Evolutionary conservation across 1,140 invertebrate species (phyloP).

Genomic region (Spodoptera frugiperda): DNA sequence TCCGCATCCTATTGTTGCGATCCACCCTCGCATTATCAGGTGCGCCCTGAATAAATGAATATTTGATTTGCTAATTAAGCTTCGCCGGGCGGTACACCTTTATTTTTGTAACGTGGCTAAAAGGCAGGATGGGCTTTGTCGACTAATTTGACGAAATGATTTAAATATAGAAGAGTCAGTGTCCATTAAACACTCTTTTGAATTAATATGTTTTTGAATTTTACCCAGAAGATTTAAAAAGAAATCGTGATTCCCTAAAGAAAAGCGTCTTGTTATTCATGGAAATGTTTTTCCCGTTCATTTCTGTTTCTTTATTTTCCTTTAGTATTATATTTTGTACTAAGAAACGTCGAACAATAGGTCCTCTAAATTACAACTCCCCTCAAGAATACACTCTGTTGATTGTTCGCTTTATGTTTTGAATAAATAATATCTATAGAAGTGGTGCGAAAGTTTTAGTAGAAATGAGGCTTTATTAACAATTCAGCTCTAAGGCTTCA

Average conservation of each 20-base stretch:
- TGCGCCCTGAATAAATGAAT: slow-evolving; percentile 75
- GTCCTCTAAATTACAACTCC: neutral
- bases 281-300: neutral
- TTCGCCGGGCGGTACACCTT: slow-evolving; percentile 38
- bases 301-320: neutral
- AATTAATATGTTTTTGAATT: neutral
- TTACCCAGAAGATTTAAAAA: too few species aligned
- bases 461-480: neutral
- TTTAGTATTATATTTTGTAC: neutral
- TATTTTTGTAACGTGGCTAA: slow-evolving; percentile 42
- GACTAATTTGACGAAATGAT: slow-evolving; percentile 27
- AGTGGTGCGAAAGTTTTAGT: slow-evolving; percentile 12
- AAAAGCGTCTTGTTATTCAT: too few species aligned
- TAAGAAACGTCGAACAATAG: neutral
- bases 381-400: neutral
- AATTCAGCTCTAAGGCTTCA: neutral
- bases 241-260: too few species aligned
- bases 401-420: slow-evolving; percentile 18
- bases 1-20: slow-evolving; percentile 47
- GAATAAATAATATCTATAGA: slow-evolving; percentile 2
- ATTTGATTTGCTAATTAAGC: slow-evolving; percentile 76
- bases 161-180: slow-evolving; percentile 18
- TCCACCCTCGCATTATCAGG: slow-evolving; percentile 53
- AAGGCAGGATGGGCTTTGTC: slow-evolving; percentile 34
- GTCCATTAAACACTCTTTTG: slow-evolving; percentile 12